A percentile compares a stretch with the other conserved stretches of the same genome.
These are phyloP conservation scores for Hippopotamyrus pictus DNA, from an alignment of 2,797 vertebrate genomes.

Conservation along the genomic window DNA sequence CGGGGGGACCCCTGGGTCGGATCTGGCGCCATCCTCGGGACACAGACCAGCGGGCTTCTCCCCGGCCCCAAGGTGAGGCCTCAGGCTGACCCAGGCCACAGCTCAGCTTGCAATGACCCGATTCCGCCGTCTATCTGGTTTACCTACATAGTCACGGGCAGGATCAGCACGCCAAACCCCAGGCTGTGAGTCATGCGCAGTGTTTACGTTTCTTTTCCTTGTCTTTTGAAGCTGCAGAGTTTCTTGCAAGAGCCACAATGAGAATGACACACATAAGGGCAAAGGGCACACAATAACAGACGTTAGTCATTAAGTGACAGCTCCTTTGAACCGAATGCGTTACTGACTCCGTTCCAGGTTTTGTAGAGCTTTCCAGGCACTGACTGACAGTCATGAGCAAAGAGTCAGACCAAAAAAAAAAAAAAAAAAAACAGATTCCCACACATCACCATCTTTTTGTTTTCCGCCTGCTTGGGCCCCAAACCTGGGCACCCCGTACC, in stretches of 20 bases:
- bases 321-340: not conserved
- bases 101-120: not conserved
- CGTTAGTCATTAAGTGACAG: not conserved
- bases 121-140: not conserved
- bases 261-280: not conserved
- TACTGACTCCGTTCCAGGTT: not conserved
- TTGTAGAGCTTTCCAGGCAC: not conserved
- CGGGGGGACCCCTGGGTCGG: not conserved
- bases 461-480: not conserved
- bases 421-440: not conserved
- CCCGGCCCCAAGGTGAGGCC: not conserved
- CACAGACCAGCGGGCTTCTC: slow-evolving; percentile 3
- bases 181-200: not conserved
- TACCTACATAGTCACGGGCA: not conserved
- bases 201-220: not conserved
- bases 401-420: not conserved
- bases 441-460: not conserved
- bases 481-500: not conserved
- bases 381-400: not conserved
- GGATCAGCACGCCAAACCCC: not conserved
- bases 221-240: not conserved
- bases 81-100: not conserved
- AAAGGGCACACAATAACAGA: not conserved
- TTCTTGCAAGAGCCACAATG: not conserved
- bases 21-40: not conserved